Base-by-base conservation (phyloP, 1,140 invertebrate genomes). In the Diploscapter pachys region DNA sequence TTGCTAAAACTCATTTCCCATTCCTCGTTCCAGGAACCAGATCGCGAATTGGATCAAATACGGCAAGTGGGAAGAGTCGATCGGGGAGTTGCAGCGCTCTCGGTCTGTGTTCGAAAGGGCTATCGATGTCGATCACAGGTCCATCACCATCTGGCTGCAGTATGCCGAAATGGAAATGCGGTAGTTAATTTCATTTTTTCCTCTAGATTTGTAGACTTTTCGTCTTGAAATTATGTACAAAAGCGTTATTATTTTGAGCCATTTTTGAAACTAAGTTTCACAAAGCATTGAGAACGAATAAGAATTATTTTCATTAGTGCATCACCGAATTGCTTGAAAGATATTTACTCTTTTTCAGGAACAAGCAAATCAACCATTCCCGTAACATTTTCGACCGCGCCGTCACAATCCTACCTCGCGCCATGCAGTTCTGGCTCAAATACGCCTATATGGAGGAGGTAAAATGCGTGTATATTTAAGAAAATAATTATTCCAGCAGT, bases 371-470 rank as follows among this genome's bases (percentile, higher is more conserved):
- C 2, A 99, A 99, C 87, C 96, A 99, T 90, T 95, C 97, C 0
- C 89, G 97, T 78, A 99, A 99, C 88, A 90, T 99, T 54, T 99
- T 95, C 93, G 96, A 99, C 87, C 89, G 96, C 80, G 96, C 96
- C 13, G 92, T 98, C 3, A 95, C 93, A 0, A 94, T 99, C 81
- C 88, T 99, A 80, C 96, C 96, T 2, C 89, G 95, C 79, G 94
- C 94, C 0, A 97, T 96, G 86, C 96, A 99, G 87, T 98, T 99
- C 87, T 99, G 97, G 97, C 98, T 98, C 87, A 99, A 99, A 85
- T 99, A 98, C 84, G 94, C 94, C 8, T 99, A 99, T 82, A 99
- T 99, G 96, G 97, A 99, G 86, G 96, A 99, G 88, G 97, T 97
- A 31, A 31, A 31, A 31, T 31, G 31, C 31, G 31, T 31, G 31